Evolutionary conservation across 1,140 invertebrate genomes (phyloP).

Genomic region (Leguminivora glycinivorella): DNA sequence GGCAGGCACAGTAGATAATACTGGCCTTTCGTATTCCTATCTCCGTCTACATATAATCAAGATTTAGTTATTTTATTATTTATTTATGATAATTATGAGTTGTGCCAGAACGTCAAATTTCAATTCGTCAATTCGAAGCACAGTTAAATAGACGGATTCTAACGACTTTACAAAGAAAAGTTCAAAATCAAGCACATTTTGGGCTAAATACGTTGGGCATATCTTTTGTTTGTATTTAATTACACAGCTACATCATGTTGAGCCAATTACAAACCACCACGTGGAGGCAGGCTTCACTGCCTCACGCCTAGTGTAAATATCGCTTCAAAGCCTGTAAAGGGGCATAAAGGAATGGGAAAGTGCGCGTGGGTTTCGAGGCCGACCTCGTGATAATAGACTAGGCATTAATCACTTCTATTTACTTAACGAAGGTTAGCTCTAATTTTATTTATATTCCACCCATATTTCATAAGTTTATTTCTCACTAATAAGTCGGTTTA

Average conservation of each 20-base stretch:
- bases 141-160: no score
- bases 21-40: no score
- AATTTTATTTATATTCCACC: not conserved
- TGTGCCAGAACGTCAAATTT: not conserved
- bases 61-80: no score
- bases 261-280: not conserved
- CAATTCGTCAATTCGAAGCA: not conserved
- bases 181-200: not conserved
- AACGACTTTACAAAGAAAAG: no score
- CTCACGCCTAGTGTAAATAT: conserved; percentile 6
- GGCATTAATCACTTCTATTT: conserved; percentile 16
- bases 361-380: conserved; percentile 24
- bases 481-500: not conserved
- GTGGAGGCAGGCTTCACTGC: not conserved
- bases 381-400: not conserved
- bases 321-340: conserved; percentile 10
- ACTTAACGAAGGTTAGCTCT: not conserved
- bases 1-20: no score
- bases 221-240: not conserved
- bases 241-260: not conserved
- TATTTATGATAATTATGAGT: no score
- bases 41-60: no score
- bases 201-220: not conserved
- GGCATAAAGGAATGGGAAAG: conserved; percentile 28
- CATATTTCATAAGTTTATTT: not conserved